Evolutionary conservation across 2,888 invertebrate genomes (phyloP), one percentile per base, ranked within the genome.

Genomic region (Leptura quadrifasciata): DNA sequence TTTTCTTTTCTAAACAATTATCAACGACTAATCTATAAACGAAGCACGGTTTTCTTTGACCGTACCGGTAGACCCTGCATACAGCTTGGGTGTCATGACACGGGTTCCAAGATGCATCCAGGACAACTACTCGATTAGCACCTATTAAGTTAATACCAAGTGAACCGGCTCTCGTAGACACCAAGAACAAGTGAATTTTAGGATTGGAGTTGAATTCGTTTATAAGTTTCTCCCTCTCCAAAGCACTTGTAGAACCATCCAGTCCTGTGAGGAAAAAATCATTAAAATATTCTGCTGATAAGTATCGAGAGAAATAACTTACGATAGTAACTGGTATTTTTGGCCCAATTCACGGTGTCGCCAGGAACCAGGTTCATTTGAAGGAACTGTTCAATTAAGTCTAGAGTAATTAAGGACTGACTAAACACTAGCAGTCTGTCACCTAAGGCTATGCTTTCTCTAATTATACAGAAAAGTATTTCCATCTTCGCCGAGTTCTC

Each of bases 71-170:
- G 55, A 99, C 98, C 82, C 99, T 91, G 88, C 99, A 99, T 15
- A 99, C 98, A 35, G 99, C 99, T 91, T 97, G 97, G 0, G 97
- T 97, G 87, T 98, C 98, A 86, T 99, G 99, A 87, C 99, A 99
- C 0, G 99, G 99, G 91, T 99, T 99, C 98, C 99, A 99, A 54
- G 97, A 98, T 15, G 99, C 98, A 89, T 99, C 99, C 86, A 99
- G 95, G 65, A 99, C 98, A 57, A 98, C 95, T 5, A 99, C 99
- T 39, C 99, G 92, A 90, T 98, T 99, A 0, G 99, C 99, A 17
- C 98, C 98, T 20, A 98, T 96, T 79, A 99, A 92, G 90, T 99
- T 99, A 80, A 99, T 98, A 9, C 99, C 99, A 39, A 98, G 90
- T 15, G 98, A 98, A 0, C 98, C 98, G 52, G 98, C 98, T 83